Evolutionary conservation across 2,888 invertebrate genomes (phyloP).

Genomic region (Drosophila lacicola): DNA sequence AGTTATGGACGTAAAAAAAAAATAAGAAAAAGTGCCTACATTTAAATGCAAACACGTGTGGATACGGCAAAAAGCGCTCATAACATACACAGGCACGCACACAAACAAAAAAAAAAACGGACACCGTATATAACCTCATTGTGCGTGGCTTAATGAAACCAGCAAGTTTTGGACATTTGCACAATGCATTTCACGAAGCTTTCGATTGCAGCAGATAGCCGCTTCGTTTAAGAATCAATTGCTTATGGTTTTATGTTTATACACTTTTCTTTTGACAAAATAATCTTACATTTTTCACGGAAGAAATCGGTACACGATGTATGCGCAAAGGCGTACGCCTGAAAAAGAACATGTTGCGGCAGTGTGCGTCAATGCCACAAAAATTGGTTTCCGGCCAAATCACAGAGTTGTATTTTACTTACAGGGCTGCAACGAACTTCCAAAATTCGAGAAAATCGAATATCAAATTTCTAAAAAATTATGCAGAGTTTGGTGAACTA

Average conservation of each 20-base stretch:
- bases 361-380: slow-evolving; percentile 66
- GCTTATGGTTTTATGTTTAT: slow-evolving; percentile 22
- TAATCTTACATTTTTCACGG: slow-evolving; percentile 83
- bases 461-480: not conserved
- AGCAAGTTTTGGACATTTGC: slow-evolving; percentile 13
- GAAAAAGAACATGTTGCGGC: slow-evolving; percentile 84
- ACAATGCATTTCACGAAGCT: slow-evolving; percentile 42
- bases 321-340: slow-evolving; percentile 84
- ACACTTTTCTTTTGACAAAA: slow-evolving; percentile 56
- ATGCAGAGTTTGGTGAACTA: too few relatives aligned
- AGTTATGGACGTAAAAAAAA: slow-evolving; percentile 43
- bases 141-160: slow-evolving; percentile 27
- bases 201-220: slow-evolving; percentile 16
- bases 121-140: slow-evolving; percentile 71
- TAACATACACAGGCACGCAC: slow-evolving; percentile 40
- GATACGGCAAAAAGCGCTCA: slow-evolving; percentile 29
- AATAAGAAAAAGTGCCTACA: slow-evolving; percentile 16
- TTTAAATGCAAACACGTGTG: slow-evolving; percentile 61
- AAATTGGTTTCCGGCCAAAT: slow-evolving; percentile 52
- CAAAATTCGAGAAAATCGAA: slow-evolving; percentile 19
- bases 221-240: slow-evolving; percentile 23
- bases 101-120: slow-evolving; percentile 36
- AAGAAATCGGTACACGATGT: slow-evolving; percentile 82
- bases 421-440: slow-evolving; percentile 45
- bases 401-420: slow-evolving; percentile 50